Base-by-base conservation (phyloP, 1,140 invertebrate genomes). In the Papilio dardanus region DNA sequence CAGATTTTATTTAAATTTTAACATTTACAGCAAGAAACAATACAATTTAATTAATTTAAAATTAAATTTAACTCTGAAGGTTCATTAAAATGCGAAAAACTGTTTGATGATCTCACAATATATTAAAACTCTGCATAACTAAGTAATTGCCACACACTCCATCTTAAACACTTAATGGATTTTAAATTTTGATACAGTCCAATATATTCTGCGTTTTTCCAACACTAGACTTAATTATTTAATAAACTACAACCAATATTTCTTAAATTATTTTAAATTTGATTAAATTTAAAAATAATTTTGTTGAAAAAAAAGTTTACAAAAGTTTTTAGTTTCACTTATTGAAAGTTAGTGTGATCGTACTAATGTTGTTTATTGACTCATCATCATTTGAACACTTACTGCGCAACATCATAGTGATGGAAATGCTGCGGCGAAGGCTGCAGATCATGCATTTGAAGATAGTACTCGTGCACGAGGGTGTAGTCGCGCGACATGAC, bases 401-500 rank as follows among this genome's bases (percentile, higher is more conserved):
- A 90, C 88, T 83, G 82, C 12, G 76, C 68, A 24, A 88, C 3
- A 1, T 87, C 86, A 80, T 84, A 89, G 19, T 84, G 80, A 42
- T 84, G 79, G 75, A 83, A 89, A 46, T 79, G 76, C n/a, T 73
- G 76, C 3, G 82, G 71, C 0, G 84, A 54, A 21, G 84, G 84
- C 68, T 88, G 86, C 46, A 88, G 54, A 28, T 88, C 88, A 40
- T 88, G 85, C 71, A 88, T 58, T 16, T 84, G 86, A 50, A 88
- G 21, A 76, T 86, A 90, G 75, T 82, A 86, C 19, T 90, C 87
- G 62, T 86, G 85, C 8, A 86, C 81, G 3, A 85, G 83, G 46
- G 82, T 42, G 76, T 83, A 88, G 7, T 88, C 86, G 68, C 82
- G 81, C 80, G 87, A 79, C 87, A 89, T 90, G 28, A 14, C 77